phyloP scores from a whole-genome alignment of 1,140 invertebrate genomes.

The Portunus trituberculatus region DNA sequence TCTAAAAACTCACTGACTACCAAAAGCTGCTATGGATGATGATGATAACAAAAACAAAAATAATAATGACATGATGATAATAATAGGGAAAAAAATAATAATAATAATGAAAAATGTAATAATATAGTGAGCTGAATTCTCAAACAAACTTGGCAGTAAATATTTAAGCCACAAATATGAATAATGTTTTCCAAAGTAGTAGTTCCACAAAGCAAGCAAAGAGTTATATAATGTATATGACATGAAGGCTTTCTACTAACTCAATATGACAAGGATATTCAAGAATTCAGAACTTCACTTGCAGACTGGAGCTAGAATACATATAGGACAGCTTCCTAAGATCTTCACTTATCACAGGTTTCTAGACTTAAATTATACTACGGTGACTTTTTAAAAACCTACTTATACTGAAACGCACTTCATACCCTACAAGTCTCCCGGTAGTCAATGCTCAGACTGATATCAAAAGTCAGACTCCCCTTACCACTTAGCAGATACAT shows the following conservation, averaged over 20 bases:
- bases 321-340: constrained; percentile 68
- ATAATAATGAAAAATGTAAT: not conserved
- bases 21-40: constrained; percentile 3
- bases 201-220: not conserved
- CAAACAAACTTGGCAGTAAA: constrained; percentile 54
- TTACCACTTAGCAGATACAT: not conserved
- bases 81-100: not conserved
- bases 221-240: too few species aligned
- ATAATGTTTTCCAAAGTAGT: not conserved
- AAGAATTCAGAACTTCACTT: constrained; percentile 57
- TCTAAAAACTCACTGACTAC: constrained; percentile 28
- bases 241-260: not conserved
- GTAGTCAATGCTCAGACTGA: not conserved
- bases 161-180: not conserved
- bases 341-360: constrained; percentile 75
- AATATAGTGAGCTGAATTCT: constrained; percentile 47
- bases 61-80: not conserved
- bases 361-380: constrained; percentile 72
- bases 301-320: constrained; percentile 53
- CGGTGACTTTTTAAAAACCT: constrained; percentile 64
- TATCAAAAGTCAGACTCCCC: not conserved
- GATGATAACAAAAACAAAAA: constrained; percentile 7
- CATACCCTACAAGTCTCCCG: not conserved
- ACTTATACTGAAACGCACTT: constrained; percentile 55
- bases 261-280: constrained; percentile 37